Percentiles rank a stretch among this genome's conserved stretches.
Conservation (phyloP, 2,888 invertebrate genomes). For the Drosophila anomalipes region DNA sequence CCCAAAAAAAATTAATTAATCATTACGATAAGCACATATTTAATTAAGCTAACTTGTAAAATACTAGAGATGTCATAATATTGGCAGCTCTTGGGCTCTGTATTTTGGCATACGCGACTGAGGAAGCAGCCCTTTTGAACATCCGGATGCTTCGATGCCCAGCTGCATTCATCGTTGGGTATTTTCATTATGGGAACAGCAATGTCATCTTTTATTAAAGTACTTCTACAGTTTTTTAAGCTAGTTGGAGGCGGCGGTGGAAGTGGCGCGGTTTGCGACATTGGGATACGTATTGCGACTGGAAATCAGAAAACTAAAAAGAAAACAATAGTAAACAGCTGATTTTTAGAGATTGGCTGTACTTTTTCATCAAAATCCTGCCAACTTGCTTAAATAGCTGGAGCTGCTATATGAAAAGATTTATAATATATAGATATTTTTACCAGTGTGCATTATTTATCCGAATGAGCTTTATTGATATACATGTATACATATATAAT, state of each 20-base stretch:
- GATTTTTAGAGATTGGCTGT: constrained; percentile 9
- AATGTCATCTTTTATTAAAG: background rate
- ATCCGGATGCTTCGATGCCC: constrained; percentile 87
- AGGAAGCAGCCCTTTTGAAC: constrained; percentile 87
- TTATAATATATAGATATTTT: background rate
- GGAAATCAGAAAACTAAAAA: background rate
- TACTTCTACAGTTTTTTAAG: background rate
- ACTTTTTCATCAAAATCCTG: constrained; percentile 11
- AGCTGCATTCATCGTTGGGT: constrained; percentile 85
- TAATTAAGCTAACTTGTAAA: constrained; percentile 67
- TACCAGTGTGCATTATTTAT: background rate
- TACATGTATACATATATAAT: background rate
- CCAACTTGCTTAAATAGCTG: constrained; percentile 14
- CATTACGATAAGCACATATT: background rate
- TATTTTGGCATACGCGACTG: constrained; percentile 86
- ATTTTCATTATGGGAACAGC: background rate
- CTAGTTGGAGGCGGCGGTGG: constrained; percentile 17
- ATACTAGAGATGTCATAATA: constrained; percentile 84
- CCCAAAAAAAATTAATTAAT: background rate
- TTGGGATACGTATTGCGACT: background rate
- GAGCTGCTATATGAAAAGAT: background rate
- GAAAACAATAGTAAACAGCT: constrained; percentile 27
- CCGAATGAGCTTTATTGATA: background rate
- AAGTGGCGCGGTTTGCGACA: constrained; percentile 36
- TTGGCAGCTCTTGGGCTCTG: constrained; percentile 86